Conservation (phyloP, 2,888 invertebrate species). For the Cryptocephalus moraei region DNA sequence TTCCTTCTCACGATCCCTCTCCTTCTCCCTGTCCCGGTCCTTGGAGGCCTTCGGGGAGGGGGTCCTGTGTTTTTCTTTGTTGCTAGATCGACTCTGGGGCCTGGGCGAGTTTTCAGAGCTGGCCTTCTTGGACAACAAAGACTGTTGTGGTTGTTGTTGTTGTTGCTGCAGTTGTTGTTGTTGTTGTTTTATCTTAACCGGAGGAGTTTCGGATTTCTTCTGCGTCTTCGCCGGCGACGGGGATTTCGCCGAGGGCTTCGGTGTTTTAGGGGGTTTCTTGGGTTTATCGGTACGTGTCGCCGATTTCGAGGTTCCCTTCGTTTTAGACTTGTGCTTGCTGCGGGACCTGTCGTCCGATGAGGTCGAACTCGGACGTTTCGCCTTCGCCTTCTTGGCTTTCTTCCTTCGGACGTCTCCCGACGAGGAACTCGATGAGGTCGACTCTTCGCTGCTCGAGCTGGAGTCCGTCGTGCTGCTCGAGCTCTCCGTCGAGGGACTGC, state of each 20-base stretch:
- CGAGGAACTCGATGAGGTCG: slow-evolving; percentile 46
- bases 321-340: slow-evolving; percentile 44
- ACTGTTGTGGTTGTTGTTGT: no score
- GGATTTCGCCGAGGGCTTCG: slow-evolving; percentile 36
- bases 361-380: slow-evolving; percentile 29
- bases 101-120: slow-evolving; percentile 29
- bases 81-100: slow-evolving; percentile 21
- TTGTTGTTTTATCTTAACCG: slow-evolving; percentile 27
- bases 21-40: slow-evolving; percentile 30
- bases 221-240: slow-evolving; percentile 28
- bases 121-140: slow-evolving; percentile 19
- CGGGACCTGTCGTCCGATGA: slow-evolving; percentile 49
- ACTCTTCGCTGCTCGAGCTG: slow-evolving; percentile 55
- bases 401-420: slow-evolving; percentile 34
- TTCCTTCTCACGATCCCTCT: slow-evolving; percentile 34
- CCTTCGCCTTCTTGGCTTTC: slow-evolving; percentile 31
- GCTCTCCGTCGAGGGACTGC: slow-evolving; percentile 58
- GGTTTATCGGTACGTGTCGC: slow-evolving; percentile 27
- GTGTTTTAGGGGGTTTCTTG: slow-evolving; percentile 28
- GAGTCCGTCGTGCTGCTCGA: slow-evolving; percentile 53
- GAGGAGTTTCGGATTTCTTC: slow-evolving; percentile 36
- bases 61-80: slow-evolving; percentile 34
- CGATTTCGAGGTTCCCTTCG: slow-evolving; percentile 36
- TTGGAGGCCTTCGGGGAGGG: slow-evolving; percentile 32
- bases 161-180: no score